A percentile compares a stretch with the other conserved stretches of the same genome.
Conservation (phyloP, 1,140 invertebrate genomes). For the Drosophila sechellia region DNA sequence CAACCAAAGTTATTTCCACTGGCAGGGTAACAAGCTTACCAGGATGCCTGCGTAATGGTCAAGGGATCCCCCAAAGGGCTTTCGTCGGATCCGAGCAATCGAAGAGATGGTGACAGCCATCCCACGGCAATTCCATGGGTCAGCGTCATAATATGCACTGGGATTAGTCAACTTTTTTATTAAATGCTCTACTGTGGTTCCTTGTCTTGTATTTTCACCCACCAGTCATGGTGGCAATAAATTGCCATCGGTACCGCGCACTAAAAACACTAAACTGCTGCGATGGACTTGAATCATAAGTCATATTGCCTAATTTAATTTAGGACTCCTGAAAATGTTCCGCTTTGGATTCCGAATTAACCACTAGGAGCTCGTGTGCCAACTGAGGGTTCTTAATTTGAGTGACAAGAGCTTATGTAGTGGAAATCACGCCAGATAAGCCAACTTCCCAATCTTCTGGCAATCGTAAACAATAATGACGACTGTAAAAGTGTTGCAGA, state of each 20-base stretch:
- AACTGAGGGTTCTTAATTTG: constrained; percentile 46
- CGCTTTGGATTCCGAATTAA: constrained; percentile 10
- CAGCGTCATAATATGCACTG: constrained; percentile 71
- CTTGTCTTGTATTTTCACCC: constrained; percentile 14
- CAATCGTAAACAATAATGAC: constrained; percentile 21
- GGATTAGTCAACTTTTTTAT: not conserved
- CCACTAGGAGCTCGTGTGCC: constrained; percentile 24
- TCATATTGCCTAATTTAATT: constrained; percentile 41
- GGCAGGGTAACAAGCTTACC: constrained; percentile 13
- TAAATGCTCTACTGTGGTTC: not conserved
- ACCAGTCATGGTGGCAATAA: constrained; percentile 72
- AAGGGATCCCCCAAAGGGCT: constrained; percentile 51
- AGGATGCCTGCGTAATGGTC: constrained; percentile 65
- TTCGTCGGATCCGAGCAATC: constrained; percentile 46
- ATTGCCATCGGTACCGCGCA: constrained; percentile 64
- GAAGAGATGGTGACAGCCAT: constrained; percentile 64
- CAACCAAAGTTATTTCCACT: not conserved
- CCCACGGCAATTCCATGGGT: constrained; percentile 65
- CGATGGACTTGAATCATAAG: constrained; percentile 14
- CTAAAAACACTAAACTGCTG: constrained; percentile 58
- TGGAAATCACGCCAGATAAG: constrained; percentile 50
- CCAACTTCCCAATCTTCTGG: constrained; percentile 23
- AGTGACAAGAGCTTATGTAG: constrained; percentile 51
- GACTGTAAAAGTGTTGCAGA: constrained; percentile 45
- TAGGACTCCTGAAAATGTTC: not conserved